Evolutionary conservation across 2,888 invertebrate genomes (phyloP).

Genomic region (Caenorhabditis imperialis): DNA sequence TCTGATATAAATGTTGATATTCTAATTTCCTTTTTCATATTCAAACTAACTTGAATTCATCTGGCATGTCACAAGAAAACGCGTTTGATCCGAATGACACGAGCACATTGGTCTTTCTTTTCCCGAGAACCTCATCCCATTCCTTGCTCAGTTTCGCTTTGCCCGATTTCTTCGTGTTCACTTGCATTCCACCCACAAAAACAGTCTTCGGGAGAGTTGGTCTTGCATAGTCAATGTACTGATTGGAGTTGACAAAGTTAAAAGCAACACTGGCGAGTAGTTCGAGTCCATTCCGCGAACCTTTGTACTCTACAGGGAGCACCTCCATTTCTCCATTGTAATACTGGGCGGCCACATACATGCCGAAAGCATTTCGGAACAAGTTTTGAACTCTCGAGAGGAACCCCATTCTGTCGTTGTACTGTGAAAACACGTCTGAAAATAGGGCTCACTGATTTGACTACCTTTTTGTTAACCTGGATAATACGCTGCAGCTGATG

Average conservation of each 20-base stretch:
- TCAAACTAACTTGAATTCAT: no score
- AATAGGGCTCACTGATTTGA: no score
- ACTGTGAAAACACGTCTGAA: slow-evolving; percentile 6
- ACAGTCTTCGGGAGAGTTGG: slow-evolving; percentile 52
- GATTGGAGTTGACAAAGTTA: slow-evolving; percentile 31
- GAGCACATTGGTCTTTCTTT: slow-evolving; percentile 39
- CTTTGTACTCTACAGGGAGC: neutral
- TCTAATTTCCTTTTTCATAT: neutral
- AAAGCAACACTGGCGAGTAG: slow-evolving; percentile 6
- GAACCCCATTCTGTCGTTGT: slow-evolving; percentile 12
- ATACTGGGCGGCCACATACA: neutral
- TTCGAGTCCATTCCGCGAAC: neutral
- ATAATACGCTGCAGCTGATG: slow-evolving; percentile 30
- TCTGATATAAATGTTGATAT: slow-evolving; percentile 9
- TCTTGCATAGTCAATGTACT: slow-evolving; percentile 33
- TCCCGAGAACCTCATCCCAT: slow-evolving; percentile 40
- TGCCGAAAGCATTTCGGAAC: neutral
- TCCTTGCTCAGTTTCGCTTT: slow-evolving; percentile 18
- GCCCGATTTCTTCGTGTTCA: slow-evolving; percentile 41
- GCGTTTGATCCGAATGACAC: slow-evolving; percentile 57
- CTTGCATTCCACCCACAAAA: slow-evolving; percentile 56
- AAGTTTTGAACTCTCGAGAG: slow-evolving; percentile 9
- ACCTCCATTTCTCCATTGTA: neutral
- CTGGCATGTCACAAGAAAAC: slow-evolving; percentile 41
- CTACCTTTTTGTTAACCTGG: no score